Conservation (phyloP, 2,797 vertebrate species). For the Microhierax caerulescens region DNA sequence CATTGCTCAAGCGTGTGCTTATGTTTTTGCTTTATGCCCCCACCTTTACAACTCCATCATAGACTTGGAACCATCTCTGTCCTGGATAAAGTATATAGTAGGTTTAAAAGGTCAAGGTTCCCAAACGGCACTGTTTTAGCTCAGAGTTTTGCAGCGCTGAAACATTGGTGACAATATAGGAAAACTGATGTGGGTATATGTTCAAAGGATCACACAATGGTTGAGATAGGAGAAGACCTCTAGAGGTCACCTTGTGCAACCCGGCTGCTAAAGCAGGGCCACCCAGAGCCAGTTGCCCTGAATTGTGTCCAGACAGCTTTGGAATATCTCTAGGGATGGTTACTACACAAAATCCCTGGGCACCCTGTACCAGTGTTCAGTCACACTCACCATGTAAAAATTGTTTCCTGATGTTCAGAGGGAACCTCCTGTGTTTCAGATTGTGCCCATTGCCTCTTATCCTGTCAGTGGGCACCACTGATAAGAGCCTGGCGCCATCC, state of each 20-base stretch:
- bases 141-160: background rate
- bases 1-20: background rate
- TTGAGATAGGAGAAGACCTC: background rate
- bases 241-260: background rate
- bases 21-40: background rate
- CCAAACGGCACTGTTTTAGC: background rate
- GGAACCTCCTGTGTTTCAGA: background rate
- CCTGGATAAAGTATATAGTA: background rate
- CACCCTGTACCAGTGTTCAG: background rate
- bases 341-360: background rate
- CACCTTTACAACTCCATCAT: background rate
- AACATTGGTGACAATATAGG: background rate
- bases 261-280: background rate
- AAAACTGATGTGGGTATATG: background rate
- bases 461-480: too few species aligned
- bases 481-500: too few species aligned
- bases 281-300: background rate
- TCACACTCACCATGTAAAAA: background rate
- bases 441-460: background rate
- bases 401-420: background rate
- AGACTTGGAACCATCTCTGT: background rate
- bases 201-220: background rate
- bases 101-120: background rate
- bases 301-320: background rate
- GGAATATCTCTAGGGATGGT: background rate